Evolutionary conservation across 2,797 vertebrate species (phyloP), one percentile per base, ranked within the genome.

Genomic region (Tenualosa ilisha): DNA sequence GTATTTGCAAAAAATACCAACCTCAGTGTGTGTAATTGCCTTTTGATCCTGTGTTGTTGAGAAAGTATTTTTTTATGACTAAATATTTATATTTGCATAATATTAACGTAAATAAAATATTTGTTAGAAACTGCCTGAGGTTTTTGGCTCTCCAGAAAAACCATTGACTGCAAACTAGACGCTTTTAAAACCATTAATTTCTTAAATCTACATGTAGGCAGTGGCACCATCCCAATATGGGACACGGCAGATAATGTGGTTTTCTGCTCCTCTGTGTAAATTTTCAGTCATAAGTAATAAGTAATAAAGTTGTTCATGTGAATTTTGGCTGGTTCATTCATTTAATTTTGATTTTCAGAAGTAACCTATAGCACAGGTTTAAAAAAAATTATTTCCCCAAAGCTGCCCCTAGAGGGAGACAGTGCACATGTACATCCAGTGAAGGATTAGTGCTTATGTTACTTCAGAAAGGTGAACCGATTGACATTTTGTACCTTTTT

Each of bases 61-160:
- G 2, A 15, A 37, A 43, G 13, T 49, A 5, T 49, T 4, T 79
- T 79, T 79, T 43, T 72, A 72, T 40, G 12, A 72, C 3, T 15
- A 72, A 65, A 79, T 37, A 11, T 46, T 79, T 46, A 22, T 31
- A 85, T 43, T 50, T 81, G 37, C 11, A 81, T 61, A 31, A 17
- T 43, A 17, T 46, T 56, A 11, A 43, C 7, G 24, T 24, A 6
- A 63, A 26, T 9, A 13, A 61, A 37, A 31, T 40, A 31, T 40
- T 17, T 85, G 40, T 53, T 24, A n/a, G 37, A 20, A 79, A 75
- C 37, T 46, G 72, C 72, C 6, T 79, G 72, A 79, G 72, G 72
- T 79, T 43, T 53, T 82, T 24, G 31, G 63, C 3, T 49, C n/a
- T 82, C 37, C 26, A 82, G 9, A 20, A 85, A 40, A 43, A 63